Evolutionary conservation across 2,888 invertebrate species (phyloP).

Genomic region (Orthosia cruda): DNA sequence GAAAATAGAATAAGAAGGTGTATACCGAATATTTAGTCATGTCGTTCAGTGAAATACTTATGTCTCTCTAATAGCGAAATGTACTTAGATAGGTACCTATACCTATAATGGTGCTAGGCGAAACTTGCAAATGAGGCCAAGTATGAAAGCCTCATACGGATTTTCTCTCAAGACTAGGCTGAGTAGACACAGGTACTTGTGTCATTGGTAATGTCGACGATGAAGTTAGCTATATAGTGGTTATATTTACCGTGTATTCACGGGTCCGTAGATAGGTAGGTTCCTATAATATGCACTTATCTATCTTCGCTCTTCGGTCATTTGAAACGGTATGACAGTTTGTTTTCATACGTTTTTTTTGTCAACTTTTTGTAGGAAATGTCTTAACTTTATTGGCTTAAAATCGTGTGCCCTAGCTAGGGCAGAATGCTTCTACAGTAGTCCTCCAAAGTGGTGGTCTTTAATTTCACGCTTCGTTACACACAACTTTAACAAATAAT

Average conservation of each 20-base stretch:
- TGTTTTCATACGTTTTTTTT: no score
- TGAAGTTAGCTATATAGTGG: neutral
- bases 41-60: slow-evolving; percentile 5
- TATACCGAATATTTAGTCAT: neutral
- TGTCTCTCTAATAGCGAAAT: slow-evolving; percentile 27
- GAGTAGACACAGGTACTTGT: slow-evolving; percentile 4
- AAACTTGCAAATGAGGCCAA: slow-evolving; percentile 53
- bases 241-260: neutral
- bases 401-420: no score
- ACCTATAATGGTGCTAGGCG: slow-evolving; percentile 28
- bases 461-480: no score
- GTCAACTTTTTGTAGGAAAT: no score
- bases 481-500: no score
- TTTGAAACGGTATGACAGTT: no score
- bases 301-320: no score
- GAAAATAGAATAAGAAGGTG: no score
- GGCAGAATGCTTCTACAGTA: no score
- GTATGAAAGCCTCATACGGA: slow-evolving; percentile 56
- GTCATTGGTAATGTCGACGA: slow-evolving; percentile 12
- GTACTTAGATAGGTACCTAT: neutral
- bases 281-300: no score
- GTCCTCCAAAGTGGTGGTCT: no score
- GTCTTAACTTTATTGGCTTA: no score
- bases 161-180: slow-evolving; percentile 45
- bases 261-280: neutral